These are phyloP conservation scores for Acrocephalus kingi DNA, from an alignment of 2,113 vertebrate genomes.

Conservation along the genomic window DNA sequence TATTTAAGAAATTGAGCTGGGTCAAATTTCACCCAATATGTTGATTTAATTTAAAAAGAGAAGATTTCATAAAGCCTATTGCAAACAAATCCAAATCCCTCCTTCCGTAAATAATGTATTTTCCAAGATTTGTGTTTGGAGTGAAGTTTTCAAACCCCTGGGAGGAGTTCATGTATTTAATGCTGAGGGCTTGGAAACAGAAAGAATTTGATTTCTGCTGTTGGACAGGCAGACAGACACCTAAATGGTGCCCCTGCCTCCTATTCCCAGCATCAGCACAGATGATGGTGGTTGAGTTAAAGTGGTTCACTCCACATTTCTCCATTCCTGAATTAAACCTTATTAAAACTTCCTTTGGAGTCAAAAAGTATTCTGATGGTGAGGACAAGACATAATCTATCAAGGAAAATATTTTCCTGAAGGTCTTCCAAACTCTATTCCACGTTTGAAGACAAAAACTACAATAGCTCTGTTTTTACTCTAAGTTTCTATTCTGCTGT, in stretches of 20 bases:
- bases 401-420: background rate
- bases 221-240: background rate
- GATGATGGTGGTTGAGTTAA: background rate
- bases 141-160: background rate
- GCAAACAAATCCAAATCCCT: background rate
- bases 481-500: background rate
- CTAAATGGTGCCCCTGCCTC: background rate
- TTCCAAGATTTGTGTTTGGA: background rate
- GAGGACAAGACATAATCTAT: background rate
- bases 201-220: background rate
- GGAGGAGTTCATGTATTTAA: rapidly evolving
- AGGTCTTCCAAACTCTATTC: background rate
- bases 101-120: background rate
- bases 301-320: background rate
- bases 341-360: background rate
- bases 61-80: background rate
- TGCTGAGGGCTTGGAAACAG: background rate
- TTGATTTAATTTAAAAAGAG: background rate
- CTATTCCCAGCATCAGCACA: background rate
- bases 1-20: background rate
- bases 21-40: background rate
- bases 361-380: background rate
- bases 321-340: background rate
- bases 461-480: background rate
- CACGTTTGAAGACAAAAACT: background rate